Evolutionary conservation across 2,888 invertebrate genomes (phyloP), one percentile per base, ranked within the genome.

Genomic region (Osedax frankpressi): DNA sequence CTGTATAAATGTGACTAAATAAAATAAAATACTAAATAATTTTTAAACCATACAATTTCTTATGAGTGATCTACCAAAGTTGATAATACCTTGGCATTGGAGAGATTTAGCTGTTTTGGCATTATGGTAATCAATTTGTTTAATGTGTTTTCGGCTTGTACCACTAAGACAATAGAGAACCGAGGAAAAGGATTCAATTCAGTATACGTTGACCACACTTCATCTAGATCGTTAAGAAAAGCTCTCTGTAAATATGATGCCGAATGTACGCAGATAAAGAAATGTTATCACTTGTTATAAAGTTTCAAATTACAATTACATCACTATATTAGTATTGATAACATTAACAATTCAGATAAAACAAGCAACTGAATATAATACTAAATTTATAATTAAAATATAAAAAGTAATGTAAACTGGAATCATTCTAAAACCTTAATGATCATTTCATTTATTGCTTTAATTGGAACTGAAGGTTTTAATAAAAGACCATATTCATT

Each of bases 171-270:
- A 60, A 81, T 79, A 19, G 81, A 80, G 73, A 81, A 82, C 24
- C 75, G 67, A 24, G 77, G 75, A 28, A 76, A 75, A 3, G 76
- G 74, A 27, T n/a, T n/a, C n/a, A 81, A 76, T 14, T 75, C 76
- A 1, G 79, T 77, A 72, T 80, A 79, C 2, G 81, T 79, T 1
- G 80, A 76, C 82, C 81, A 82, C 2, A 81, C 79, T 70, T 82
- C 81, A 0, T 82, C 82, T 2, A 68, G 75, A 0, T 80, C 80
- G 11, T 71, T 72, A 3, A 72, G 75, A 29, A 80, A 80, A 2
- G 79, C 81, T 70, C 74, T 75, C 81, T 81, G 75, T 30, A 11
- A 19, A 44, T 11, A 44, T 44, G 6, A 44, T 11, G 6, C 6
- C 19, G 6, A 44, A 11, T 19, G 19, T 44, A 11, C 6, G 6